Evolutionary conservation across 92 coral and sea anemone species (phyloP), one percentile per base, ranked within the genome.

Genomic region (Porites cylindrica): DNA sequence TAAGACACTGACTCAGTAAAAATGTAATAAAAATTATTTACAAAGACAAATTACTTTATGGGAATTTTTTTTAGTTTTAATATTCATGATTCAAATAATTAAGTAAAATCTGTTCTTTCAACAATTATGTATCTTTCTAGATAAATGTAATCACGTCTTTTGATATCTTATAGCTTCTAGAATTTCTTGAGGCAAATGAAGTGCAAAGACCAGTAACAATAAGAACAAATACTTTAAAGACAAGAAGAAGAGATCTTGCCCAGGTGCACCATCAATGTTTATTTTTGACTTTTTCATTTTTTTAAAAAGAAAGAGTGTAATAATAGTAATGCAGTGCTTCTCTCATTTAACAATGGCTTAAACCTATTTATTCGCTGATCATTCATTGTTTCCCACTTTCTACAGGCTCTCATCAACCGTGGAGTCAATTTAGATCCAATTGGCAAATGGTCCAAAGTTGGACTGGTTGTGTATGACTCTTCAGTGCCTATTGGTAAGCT

Each of bases 381-480:
- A n/a, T 38, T 60, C 6, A 20, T 16, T 75, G 67, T 74, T 59
- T 0, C 47, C 47, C 47, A 0, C 38, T 54, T 47, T 5, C 50
- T 73, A 8, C 78, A 96, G 99, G 96, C 99, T 11, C 94, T 96
- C 63, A 96, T 96, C 29, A 96, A 95, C 81, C 95, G 99, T 51
- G 99, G 99, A 13, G 94, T 96, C 24, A 96, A 96, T 67, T 90
- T 96, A 32, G 99, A 96, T 88, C 99, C 99, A 2, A 84, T 96
- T 53, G 99, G 99, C 62, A 95, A 96, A 78, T 96, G 99, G 99
- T 95, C 98, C 5, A 96, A 96, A 86, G 99, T 95, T 26, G 99
- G 99, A 70, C 94, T 96, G 60, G 99, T 96, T 38, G 92, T 96
- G 16, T 96, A 96, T 82, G 98, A 96, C 79, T 96, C 99, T 14